Conservation (phyloP, 2,113 vertebrate species). For the Eurypyga helias region DNA sequence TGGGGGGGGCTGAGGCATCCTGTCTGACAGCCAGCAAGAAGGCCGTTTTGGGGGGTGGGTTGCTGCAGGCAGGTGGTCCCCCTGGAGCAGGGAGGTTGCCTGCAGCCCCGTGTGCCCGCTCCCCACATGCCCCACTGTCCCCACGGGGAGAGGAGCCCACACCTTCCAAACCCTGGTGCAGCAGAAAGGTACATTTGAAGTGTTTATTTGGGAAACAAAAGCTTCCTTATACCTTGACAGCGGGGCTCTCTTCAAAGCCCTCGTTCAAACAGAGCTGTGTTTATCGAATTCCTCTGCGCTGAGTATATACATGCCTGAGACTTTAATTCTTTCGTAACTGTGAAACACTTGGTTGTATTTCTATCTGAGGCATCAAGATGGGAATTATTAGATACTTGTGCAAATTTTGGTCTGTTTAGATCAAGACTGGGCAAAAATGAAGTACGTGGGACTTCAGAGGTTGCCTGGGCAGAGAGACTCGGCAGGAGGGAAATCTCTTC, state of each 20-base stretch:
- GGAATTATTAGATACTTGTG: background rate
- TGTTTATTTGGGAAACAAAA: constrained; percentile 23
- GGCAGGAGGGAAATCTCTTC: constrained; percentile 17
- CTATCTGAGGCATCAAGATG: background rate
- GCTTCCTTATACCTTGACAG: constrained; percentile 30
- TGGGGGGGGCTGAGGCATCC: background rate
- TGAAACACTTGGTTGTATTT: background rate
- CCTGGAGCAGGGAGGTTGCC: too few relatives aligned
- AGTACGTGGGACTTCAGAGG: background rate
- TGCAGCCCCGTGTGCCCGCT: background rate
- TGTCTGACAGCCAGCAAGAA: background rate
- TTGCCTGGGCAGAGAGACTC: background rate
- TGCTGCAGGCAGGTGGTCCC: too few relatives aligned
- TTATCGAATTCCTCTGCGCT: constrained; percentile 41
- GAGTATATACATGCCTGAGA: constrained; percentile 26
- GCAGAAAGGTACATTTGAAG: background rate
- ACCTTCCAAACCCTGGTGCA: background rate
- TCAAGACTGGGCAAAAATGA: constrained; percentile 18
- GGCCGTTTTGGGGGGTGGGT: rapidly evolving
- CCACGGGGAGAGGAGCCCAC: background rate
- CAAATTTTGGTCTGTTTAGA: background rate
- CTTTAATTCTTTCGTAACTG: constrained; percentile 36
- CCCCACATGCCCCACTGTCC: rapidly evolving
- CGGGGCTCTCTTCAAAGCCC: background rate
- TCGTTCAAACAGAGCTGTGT: constrained; percentile 44